Base-by-base conservation (phyloP, 2,113 vertebrate genomes). In the Riparia riparia region DNA sequence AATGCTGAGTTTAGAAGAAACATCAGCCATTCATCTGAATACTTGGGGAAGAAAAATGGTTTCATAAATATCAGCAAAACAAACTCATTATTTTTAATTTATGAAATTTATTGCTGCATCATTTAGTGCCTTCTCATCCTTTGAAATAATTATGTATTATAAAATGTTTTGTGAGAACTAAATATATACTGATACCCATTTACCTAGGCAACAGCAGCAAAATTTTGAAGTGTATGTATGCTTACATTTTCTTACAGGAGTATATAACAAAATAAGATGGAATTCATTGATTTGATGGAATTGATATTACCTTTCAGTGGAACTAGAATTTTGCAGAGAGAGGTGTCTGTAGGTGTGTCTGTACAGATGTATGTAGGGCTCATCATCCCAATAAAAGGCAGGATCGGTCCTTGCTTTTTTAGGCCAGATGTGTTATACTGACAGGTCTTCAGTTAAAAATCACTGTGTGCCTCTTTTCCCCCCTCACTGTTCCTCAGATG, bases 1-100 rank as follows among this genome's bases (percentile, higher is more conserved):
- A 79, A 45, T 85, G 31, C 56, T 81, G 89, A 83, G 44, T 79
- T 73, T 60, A 17, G 53, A 86, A 74, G 69, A 86, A 84, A 66
- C 50, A 81, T 72, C 56, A 91, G 20, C 47, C 41, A 76, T 82
- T 81, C 37, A 87, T 72, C 37, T 71, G 32, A 85, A 84, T 10
- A 72, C 21, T 53, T 31, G 64, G 19, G 47, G 21, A 34, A 74
- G 53, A 87, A 85, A 90, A 34, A 12, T 6, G 31, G 24, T 86
- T 83, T 74, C 12, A 57, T 57, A 49, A 85, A 44, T 79, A 89
- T 76, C 19, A 82, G 28, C 41, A 79, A 69, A 87, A 39, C 20
- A 64, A 64, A 53, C 4, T 49, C 0, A 0, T 56, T 86, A 56
- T 54, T 84, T 95, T 94, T 91, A 85, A 72, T 89, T 89, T 29